These are phyloP conservation scores for Pedionomus torquatus DNA, from an alignment of 2,113 vertebrate species.

Conservation along the genomic window DNA sequence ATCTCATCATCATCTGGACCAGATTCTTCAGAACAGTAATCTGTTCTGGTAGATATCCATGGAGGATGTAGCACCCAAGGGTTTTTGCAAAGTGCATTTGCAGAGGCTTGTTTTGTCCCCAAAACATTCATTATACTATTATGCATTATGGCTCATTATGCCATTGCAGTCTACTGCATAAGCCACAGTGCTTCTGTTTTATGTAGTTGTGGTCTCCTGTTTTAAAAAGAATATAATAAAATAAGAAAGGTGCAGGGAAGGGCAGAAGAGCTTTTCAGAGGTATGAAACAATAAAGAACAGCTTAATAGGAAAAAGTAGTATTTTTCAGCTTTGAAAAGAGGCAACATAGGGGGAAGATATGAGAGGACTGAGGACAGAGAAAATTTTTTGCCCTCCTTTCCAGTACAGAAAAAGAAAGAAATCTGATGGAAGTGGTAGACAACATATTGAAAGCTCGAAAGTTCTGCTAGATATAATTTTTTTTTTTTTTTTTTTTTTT, in stretches of 20 bases:
- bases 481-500: too few species aligned
- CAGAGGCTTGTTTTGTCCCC: not conserved
- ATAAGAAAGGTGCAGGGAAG: not conserved
- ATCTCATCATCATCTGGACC: fast-evolving
- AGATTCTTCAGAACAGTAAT: not conserved
- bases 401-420: not conserved
- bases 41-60: not conserved
- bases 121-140: not conserved
- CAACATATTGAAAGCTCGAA: not conserved
- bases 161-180: not conserved
- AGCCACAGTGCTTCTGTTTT: not conserved
- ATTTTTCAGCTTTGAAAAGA: not conserved
- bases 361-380: not conserved
- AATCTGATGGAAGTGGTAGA: not conserved
- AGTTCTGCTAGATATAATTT: not conserved
- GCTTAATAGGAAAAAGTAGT: not conserved
- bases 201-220: not conserved
- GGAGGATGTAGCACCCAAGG: not conserved
- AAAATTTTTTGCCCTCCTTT: not conserved
- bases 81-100: not conserved
- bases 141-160: not conserved
- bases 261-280: not conserved
- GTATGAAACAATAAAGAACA: not conserved
- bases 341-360: not conserved
- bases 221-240: not conserved